These are phyloP conservation scores for Cantharis flavilabris DNA, from an alignment of 2,888 invertebrate species.

Conservation along the genomic window DNA sequence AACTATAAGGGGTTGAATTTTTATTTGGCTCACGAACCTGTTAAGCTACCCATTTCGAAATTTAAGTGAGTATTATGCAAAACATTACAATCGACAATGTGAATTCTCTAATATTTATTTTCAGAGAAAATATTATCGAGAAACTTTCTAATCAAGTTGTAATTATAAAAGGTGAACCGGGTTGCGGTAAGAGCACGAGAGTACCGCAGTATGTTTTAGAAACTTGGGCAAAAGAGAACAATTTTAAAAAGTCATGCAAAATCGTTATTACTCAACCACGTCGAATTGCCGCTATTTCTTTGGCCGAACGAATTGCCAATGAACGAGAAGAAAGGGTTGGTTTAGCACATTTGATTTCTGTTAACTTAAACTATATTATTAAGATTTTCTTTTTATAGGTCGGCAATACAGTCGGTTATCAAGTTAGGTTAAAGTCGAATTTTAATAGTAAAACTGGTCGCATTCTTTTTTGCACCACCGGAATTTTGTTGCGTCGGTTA, in stretches of 20 bases:
- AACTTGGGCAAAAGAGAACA: constrained; percentile 51
- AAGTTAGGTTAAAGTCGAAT: constrained; percentile 63
- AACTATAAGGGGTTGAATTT: constrained; percentile 32
- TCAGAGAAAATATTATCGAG: constrained; percentile 59
- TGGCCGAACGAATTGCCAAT: constrained; percentile 67
- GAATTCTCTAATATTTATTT: background rate
- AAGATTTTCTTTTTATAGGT: constrained; percentile 53
- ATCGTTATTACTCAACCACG: constrained; percentile 71
- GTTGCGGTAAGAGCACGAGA: constrained; percentile 76
- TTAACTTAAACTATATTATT: background rate
- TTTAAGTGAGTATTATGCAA: constrained; percentile 48
- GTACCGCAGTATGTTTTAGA: constrained; percentile 68
- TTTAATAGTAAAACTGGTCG: constrained; percentile 62
- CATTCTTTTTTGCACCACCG: constrained; percentile 72
- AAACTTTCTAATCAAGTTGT: constrained; percentile 60
- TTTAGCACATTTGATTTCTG: background rate
- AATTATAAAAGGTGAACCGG: constrained; percentile 71
- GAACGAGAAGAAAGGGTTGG: constrained; percentile 66
- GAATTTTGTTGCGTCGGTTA: constrained; percentile 56
- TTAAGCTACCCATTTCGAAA: constrained; percentile 50
- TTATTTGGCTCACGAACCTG: constrained; percentile 45
- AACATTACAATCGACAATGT: too few relatives aligned
- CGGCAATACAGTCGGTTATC: constrained; percentile 69
- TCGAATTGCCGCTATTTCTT: constrained; percentile 69
- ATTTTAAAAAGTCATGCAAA: constrained; percentile 56